Evolutionary conservation across 92 coral and sea anemone species (phyloP).

Genomic region (Ricordea florida): DNA sequence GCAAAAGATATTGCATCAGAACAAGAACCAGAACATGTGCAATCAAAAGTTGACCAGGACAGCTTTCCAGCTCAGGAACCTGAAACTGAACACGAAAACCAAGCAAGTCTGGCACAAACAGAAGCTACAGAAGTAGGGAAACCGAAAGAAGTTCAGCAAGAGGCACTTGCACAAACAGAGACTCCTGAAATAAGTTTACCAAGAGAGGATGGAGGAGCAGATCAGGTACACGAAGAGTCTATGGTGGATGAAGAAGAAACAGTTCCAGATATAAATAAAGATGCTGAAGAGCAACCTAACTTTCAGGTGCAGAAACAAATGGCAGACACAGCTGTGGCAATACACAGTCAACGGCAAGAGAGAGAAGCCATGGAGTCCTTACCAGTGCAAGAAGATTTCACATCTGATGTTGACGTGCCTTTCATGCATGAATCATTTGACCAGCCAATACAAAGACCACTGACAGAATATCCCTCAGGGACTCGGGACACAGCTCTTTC

Average conservation of each 20-base stretch:
- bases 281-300: neutral
- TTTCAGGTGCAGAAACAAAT: neutral
- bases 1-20: neutral
- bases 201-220: neutral
- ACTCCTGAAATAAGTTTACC: neutral
- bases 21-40: neutral
- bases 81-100: neutral
- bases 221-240: neutral
- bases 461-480: too few species aligned
- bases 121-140: neutral
- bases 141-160: neutral
- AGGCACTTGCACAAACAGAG: neutral
- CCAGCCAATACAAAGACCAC: too few species aligned
- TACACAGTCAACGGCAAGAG: too few species aligned
- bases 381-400: too few species aligned
- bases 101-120: neutral
- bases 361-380: too few species aligned
- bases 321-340: too few species aligned
- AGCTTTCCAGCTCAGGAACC: neutral
- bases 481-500: too few species aligned
- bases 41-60: too few species aligned
- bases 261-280: neutral
- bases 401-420: too few species aligned
- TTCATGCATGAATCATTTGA: too few species aligned
- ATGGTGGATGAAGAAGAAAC: neutral